A percentile compares a stretch with the other conserved stretches of the same genome.
These are phyloP conservation scores for Eulemur coronatus DNA, from an alignment of 2,797 vertebrate genomes.

Conservation along the genomic window DNA sequence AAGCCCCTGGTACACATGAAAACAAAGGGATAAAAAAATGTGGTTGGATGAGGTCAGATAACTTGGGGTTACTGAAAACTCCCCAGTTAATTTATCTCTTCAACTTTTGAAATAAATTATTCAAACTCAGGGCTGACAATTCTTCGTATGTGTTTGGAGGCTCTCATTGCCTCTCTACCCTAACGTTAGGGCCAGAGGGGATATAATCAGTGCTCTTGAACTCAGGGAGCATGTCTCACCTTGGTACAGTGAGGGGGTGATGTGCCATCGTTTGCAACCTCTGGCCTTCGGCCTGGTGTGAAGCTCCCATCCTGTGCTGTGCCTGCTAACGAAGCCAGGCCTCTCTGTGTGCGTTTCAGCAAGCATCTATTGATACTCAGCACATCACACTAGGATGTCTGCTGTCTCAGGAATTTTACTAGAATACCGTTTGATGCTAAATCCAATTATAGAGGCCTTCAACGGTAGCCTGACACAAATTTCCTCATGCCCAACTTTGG, in stretches of 20 bases:
- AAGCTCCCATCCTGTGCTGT: background rate
- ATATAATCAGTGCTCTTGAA: accelerated
- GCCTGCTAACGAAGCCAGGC: background rate
- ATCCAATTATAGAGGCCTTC: background rate
- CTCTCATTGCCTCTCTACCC: background rate
- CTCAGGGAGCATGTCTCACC: background rate
- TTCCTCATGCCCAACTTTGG: background rate
- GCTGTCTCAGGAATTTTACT: background rate
- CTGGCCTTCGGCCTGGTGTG: background rate
- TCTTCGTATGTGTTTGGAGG: background rate
- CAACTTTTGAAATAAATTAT: background rate
- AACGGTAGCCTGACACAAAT: too few species aligned
- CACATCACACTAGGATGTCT: background rate
- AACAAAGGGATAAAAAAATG: background rate
- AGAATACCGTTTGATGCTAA: background rate
- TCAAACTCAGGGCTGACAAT: background rate
- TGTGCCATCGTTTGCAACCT: background rate
- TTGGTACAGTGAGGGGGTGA: background rate
- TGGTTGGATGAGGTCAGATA: background rate
- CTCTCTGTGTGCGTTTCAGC: background rate
- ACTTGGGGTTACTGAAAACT: background rate
- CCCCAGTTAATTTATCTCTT: background rate
- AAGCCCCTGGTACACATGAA: background rate
- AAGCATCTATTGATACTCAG: background rate
- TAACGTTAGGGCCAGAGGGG: background rate